Percentiles rank a stretch among this genome's conserved stretches.
These are phyloP conservation scores for Dysidea cf. avara DNA, from an alignment of 37 sponge, comb jelly and placozoan genomes.

Conservation along the genomic window DNA sequence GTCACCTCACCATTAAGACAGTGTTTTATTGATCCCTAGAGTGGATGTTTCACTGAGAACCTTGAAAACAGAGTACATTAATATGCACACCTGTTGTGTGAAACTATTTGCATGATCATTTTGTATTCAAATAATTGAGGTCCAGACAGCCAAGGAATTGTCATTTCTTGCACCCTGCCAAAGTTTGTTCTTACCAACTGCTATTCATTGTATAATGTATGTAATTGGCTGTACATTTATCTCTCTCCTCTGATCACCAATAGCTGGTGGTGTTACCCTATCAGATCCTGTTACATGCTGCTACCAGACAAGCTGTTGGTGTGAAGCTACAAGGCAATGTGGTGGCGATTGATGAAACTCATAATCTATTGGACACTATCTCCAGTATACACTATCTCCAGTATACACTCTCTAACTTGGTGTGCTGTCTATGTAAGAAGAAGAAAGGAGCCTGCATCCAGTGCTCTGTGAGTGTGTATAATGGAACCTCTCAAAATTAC, in stretches of 20 bases:
- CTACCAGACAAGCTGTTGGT: constrained; percentile 82
- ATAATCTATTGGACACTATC: constrained; percentile 97
- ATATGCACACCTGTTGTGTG: too few relatives aligned
- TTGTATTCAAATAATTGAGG: too few relatives aligned
- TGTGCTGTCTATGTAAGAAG: constrained; percentile 80
- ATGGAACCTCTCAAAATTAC: not conserved
- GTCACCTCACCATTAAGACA: too few relatives aligned
- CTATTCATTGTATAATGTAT: too few relatives aligned
- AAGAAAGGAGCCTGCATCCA: constrained; percentile 92
- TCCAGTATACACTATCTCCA: constrained; percentile 81
- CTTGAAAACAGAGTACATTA: too few relatives aligned
- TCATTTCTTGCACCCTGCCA: too few relatives aligned
- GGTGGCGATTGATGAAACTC: constrained; percentile 98
- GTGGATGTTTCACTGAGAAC: too few relatives aligned
- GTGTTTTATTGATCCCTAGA: too few relatives aligned
- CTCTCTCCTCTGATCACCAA: not conserved
- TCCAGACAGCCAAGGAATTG: too few relatives aligned
- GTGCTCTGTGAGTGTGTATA: constrained; percentile 72
- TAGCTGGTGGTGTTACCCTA: constrained; percentile 94
- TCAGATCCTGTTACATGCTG: constrained; percentile 85
- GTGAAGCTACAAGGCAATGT: constrained; percentile 82
- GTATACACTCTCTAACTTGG: constrained; percentile 84
- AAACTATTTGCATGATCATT: too few relatives aligned
- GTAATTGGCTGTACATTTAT: too few relatives aligned
- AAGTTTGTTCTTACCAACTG: too few relatives aligned